Evolutionary conservation across 2,113 vertebrate genomes (phyloP), one percentile per base, ranked within the genome.

Genomic region (Osmerus mordax): DNA sequence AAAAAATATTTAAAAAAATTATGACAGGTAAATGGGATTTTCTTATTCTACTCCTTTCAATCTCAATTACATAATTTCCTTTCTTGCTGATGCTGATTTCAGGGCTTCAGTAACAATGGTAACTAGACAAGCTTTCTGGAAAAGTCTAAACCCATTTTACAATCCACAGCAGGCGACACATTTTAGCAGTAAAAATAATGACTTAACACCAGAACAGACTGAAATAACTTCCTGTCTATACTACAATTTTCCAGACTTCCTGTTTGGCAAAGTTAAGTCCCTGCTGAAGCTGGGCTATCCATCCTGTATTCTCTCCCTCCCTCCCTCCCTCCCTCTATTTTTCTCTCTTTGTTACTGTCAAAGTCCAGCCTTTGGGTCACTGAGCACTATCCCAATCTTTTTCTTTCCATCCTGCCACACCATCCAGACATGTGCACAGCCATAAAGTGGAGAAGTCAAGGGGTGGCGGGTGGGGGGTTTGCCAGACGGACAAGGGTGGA

Each of bases 221-320:
- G 79, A 88, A 91, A 91, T 84, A 89, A 90, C 84, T 83, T 83
- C 75, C 87, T 86, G 86, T 87, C 90, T 86, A 74, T 83, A 79
- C 84, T 86, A 78, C 82, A 77, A 74, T 80, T 77, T 58, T 67
- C 80, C 87, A 87, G 84, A 89, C 89, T 91, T 92, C 91, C 90
- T 90, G 90, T 88, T 89, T 83, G 88, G 86, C 81, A 75, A 78
- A 79, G 73, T 80, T 84, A 90, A 93, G 89, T 90, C 89, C 90
- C 83, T 75, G 86, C 76, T 87, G 83, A 86, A 85, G 86, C 87
- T 54, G 72, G 81, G 86, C 86, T 90, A 90, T 90, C 87, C 78
- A 69, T 76, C 76, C 81, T 73, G 55, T 21, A 29, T 29, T 76
- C 28, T 58, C 28, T 66, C 58, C 25, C 21, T 70, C 60, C 64